A percentile compares a stretch with the other conserved stretches of the same genome.
phyloP scores from a whole-genome alignment of 1,140 invertebrate species.

The Neocloeon triangulifer region DNA sequence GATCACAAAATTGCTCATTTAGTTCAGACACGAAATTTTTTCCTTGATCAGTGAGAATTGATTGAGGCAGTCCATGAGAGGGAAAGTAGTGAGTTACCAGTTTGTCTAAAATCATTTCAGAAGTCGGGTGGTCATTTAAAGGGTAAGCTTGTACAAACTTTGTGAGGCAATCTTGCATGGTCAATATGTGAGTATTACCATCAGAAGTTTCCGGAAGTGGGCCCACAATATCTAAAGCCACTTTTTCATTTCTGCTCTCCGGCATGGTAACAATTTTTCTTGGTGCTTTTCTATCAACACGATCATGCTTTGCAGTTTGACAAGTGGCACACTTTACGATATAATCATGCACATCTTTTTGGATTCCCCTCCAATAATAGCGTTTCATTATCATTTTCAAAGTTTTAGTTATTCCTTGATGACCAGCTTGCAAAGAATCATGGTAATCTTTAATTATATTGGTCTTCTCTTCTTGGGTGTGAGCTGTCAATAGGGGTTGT shows the following conservation, averaged over 20 bases:
- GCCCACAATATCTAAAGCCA: background rate
- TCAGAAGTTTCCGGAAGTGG: background rate
- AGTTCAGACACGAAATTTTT: background rate
- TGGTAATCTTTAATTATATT: too few species aligned
- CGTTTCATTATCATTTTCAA: background rate
- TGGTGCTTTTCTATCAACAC: background rate
- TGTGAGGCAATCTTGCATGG: background rate
- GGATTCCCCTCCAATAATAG: background rate
- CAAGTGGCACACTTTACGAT: background rate
- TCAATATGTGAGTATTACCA: background rate
- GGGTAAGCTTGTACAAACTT: background rate
- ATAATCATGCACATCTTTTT: background rate
- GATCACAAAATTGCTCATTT: background rate
- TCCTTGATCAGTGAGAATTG: background rate
- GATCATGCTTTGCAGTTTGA: background rate
- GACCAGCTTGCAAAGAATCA: background rate
- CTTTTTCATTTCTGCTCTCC: background rate
- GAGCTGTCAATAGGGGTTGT: background rate
- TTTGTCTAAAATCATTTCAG: background rate
- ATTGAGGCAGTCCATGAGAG: background rate
- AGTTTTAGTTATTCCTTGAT: background rate
- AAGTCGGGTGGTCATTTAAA: background rate
- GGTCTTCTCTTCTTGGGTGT: too few species aligned
- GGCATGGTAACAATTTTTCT: background rate
- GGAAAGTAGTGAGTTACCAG: background rate